Evolutionary conservation across 2,797 vertebrate species (phyloP), one percentile per base, ranked within the genome.

Genomic region (Danio choprae): DNA sequence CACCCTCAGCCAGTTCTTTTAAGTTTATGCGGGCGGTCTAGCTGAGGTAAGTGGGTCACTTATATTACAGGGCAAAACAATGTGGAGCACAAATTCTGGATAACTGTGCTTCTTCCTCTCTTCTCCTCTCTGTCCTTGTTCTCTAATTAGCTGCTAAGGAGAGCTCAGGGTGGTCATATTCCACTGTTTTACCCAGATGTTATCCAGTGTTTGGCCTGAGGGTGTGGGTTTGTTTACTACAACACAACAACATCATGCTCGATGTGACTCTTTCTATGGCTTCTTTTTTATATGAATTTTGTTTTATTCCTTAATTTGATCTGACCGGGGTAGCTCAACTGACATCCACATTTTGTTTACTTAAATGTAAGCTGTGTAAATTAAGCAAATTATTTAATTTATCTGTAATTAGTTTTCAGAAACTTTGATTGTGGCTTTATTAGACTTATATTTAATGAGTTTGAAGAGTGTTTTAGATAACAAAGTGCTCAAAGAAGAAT

Each of bases 111-210:
- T 80, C 44, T 18, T 77, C 74, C 50, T 62, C 87, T 89, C 83
- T 77, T 73, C 40, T 62, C 43, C 62, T 20, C 63, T 80, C 48
- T 73, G 22, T 74, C 77, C 29, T 83, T 64, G 87, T 87, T 88
- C 79, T 88, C 89, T 94, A 94, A 94, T 94, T 93, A 93, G 91
- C 84, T 88, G 85, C 88, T 90, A 84, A 86, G 89, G 86, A 83
- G 43, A 89, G 81, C 84, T 79, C 82, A 84, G 87, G 88, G 89
- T 90, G 92, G 92, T 92, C 92, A 90, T 88, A 85, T 86, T 84
- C 84, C 79, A 87, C 87, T 89, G 88, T 90, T 87, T 87, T 83
- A 88, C 90, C 91, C 91, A 93, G 91, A 93, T 93, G 92, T 93
- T 93, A 41, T 87, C 86, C 89, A 88, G 58, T 91, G 88, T 90